Base-by-base conservation (phyloP, 2,888 invertebrate genomes). In the Brenthis ino region DNA sequence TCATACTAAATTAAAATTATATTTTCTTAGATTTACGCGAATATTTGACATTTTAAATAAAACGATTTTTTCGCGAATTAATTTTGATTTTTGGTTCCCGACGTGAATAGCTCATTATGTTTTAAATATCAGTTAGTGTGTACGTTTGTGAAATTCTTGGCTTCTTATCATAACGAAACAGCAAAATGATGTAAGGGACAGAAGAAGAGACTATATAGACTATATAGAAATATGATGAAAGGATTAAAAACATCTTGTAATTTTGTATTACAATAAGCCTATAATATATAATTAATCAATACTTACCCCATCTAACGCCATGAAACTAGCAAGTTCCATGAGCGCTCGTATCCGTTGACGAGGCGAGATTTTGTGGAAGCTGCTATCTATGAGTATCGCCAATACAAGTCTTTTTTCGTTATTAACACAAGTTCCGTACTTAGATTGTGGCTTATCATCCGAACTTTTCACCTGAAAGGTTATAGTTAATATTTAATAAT, bases 291-390 rank as follows among this genome's bases (percentile, higher is more conserved):
- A 20, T 20, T 1, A 58, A 16, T 16, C 33, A 5, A 57, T 5
- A 82, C 93, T 93, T 87, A 96, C 96, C 89, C 94, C 93, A 78
- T 95, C 94, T 48, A 96, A 87, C 68, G 95, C 95, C 86, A 96
- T 94, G 82, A 95, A 96, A 79, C 93, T 94, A n/a, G 96, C 95
- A 55, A 96, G 93, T 78, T 95, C 95, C 89, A 95, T 95, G 71
- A 96, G 93, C 68, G 95, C 95, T 37, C 94, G 93, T 76, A 96
- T 94, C 82, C 95, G 93, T 72, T 95, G 94, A 68, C 93, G 89
- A 47, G 96, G 94, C 74, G 94, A 89, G 78, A 97, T 94, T 71
- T 90, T 91, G 64, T 94, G 93, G 80, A 95, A 93, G 77, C 95
- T 94, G 63, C 94, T 94, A 80, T 96, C 96, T 70, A 97, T 85